phyloP scores from a whole-genome alignment of 53 echinoderm and acorn worm genomes.

The Echinarachnius parma region DNA sequence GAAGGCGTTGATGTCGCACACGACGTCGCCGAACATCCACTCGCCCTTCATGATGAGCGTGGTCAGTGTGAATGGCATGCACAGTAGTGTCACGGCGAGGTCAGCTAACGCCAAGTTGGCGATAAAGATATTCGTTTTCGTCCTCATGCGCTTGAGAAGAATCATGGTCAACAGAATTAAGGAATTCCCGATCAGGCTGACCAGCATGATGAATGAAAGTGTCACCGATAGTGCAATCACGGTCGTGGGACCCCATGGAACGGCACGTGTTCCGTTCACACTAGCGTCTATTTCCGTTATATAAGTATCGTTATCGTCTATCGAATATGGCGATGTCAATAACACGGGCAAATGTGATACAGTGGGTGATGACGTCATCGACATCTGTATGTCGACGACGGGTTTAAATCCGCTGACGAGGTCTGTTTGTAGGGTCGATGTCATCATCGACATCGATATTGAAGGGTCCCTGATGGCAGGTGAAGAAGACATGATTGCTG shows the following conservation, averaged over 20 bases:
- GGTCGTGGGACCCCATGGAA: slow-evolving; percentile 27
- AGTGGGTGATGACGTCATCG: not conserved
- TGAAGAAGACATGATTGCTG: not conserved
- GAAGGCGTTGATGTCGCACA: slow-evolving; percentile 81
- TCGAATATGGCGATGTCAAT: not conserved
- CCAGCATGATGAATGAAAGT: slow-evolving; percentile 55
- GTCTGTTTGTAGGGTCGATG: not conserved
- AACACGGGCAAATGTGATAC: not conserved
- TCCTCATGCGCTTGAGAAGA: slow-evolving; percentile 68
- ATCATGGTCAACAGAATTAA: slow-evolving; percentile 68
- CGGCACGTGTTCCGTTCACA: not conserved
- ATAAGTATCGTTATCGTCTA: not conserved
- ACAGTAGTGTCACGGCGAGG: slow-evolving; percentile 70
- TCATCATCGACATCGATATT: slow-evolving; percentile 2
- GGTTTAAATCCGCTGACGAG: slow-evolving; percentile 12
- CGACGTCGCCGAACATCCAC: slow-evolving; percentile 52
- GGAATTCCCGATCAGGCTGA: slow-evolving; percentile 72
- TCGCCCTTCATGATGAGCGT: slow-evolving; percentile 69
- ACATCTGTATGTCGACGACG: slow-evolving; percentile 22
- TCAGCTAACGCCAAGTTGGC: slow-evolving; percentile 90
- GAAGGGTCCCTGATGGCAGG: not conserved
- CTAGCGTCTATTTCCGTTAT: slow-evolving; percentile 5
- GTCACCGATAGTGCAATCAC: slow-evolving; percentile 48
- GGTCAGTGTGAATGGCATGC: slow-evolving; percentile 85
- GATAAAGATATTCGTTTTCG: slow-evolving; percentile 85